Percentiles rank a stretch among this genome's conserved stretches.
phyloP scores from a whole-genome alignment of 2,888 invertebrate genomes.

The Diarsia rubi region DNA sequence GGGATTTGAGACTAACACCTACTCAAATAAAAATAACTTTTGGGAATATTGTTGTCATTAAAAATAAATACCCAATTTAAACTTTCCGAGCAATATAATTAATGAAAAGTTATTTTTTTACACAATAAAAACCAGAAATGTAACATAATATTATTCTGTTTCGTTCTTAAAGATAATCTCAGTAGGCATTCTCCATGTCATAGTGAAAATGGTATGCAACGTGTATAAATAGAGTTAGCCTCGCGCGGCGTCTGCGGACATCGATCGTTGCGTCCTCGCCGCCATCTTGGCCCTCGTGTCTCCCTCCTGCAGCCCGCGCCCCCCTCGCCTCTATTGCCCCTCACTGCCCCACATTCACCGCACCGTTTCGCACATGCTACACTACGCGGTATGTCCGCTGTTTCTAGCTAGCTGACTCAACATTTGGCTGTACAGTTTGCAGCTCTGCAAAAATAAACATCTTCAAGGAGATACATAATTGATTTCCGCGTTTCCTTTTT shows the following conservation, averaged over 20 bases:
- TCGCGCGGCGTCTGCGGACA: conserved; percentile 89
- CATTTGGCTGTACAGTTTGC: conserved; percentile 61
- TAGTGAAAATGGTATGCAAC: conserved; percentile 85
- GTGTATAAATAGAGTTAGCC: conserved; percentile 89
- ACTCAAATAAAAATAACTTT: conserved; percentile 1
- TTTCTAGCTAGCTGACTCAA: conserved; percentile 68
- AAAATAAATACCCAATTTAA: not conserved
- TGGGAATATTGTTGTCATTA: not conserved
- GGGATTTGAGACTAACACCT: not conserved
- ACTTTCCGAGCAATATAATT: conserved; percentile 5
- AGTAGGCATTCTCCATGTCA: conserved; percentile 68
- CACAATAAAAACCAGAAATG: not conserved
- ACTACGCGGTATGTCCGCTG: conserved; percentile 70
- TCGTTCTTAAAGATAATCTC: conserved; percentile 47
- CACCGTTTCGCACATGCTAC: conserved; percentile 85
- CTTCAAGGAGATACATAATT: conserved; percentile 73
- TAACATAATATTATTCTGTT: conserved; percentile 17
- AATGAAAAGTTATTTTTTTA: not conserved
- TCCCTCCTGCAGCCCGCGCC: conserved; percentile 83
- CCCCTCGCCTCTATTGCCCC: conserved; percentile 83
- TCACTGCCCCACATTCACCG: conserved; percentile 89
- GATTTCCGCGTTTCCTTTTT: conserved; percentile 64
- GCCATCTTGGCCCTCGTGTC: conserved; percentile 90
- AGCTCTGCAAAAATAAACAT: conserved; percentile 70
- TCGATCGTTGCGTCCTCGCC: conserved; percentile 90